Base-by-base conservation (phyloP, 2,888 invertebrate species). In the Brachyopa scutellaris region DNA sequence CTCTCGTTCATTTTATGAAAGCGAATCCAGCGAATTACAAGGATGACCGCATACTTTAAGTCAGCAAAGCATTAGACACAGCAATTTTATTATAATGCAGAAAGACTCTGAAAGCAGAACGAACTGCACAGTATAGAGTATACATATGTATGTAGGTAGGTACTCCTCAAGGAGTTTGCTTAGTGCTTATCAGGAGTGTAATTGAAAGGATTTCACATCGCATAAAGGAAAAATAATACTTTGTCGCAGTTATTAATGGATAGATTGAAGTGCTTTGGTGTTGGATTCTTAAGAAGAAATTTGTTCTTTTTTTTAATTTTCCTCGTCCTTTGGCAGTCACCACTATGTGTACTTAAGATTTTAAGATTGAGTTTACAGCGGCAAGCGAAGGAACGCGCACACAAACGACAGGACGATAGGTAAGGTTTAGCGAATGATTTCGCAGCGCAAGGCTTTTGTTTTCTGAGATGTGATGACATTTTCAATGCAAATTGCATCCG, bases 151-250 rank as follows among this genome's bases (percentile, higher is more conserved):
- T n/a, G n/a, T n/a, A n/a, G 2, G 15, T 15, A 47, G 21, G 45
- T 6, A 45, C 33, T 73, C 51, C 11, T 9, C 13, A n/a, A 7
- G 15, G 29, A 62, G 51, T 82, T 61, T 61, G 33, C 61, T 77
- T 66, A 49, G 64, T 59, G 66, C 70, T 70, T 77, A 82, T 82
- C 70, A 82, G 61, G 47, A 40, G 53, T 53, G 66, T 77, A 77
- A 82, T 82, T 76, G 70, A 76, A 82, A 61, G 76, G 64, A 82
- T 76, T 76, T 76, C 53, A n/a, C 59, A 47, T 70, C 31, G 70
- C 70, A 82, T 70, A 76, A 76, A 64, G 53, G 40, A 70, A 15
- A 36, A 67, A 59, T 51, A 66, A 66, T 70, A 82, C 61, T 59
- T 66, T 82, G 76, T 66, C 55, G 59, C 76, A 64, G 55, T 62